Evolutionary conservation across 2,113 vertebrate species (phyloP).

Genomic region (Corydoras sp.): DNA sequence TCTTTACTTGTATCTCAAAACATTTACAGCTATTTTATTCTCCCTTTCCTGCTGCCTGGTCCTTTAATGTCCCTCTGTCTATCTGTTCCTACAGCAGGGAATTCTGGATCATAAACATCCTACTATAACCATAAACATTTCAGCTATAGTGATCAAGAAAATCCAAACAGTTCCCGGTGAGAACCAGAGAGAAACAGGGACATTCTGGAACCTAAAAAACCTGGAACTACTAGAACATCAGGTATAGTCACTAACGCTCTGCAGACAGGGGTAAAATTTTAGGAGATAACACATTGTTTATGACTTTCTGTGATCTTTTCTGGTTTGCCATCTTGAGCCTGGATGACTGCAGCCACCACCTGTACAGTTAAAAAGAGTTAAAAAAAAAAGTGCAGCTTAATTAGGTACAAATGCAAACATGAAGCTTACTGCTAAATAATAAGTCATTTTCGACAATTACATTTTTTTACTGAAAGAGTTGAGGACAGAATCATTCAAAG

Average conservation of each 20-base stretch:
- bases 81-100: background rate
- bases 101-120: constrained; percentile 51
- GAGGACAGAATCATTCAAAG: too few species aligned
- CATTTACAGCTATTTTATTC: background rate
- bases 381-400: constrained; percentile 10
- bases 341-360: constrained; percentile 73
- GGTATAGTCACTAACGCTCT: too few species aligned
- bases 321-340: constrained; percentile 68
- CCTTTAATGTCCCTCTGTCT: constrained; percentile 3
- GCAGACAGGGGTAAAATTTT: constrained; percentile 34
- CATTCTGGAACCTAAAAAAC: background rate
- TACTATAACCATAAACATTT: constrained; percentile 49
- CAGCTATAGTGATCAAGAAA: constrained; percentile 59
- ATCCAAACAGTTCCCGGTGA: constrained; percentile 37
- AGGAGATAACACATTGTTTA: constrained; percentile 71
- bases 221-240: too few species aligned
- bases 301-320: constrained; percentile 73
- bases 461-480: too few species aligned
- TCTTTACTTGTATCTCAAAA: background rate
- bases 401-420: background rate
- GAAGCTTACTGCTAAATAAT: background rate
- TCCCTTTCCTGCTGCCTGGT: constrained; percentile 1
- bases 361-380: constrained; percentile 34
- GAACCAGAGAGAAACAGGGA: constrained; percentile 35
- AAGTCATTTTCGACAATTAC: too few species aligned